Percentiles rank a stretch among this genome's conserved stretches.
phyloP scores from a whole-genome alignment of 2,113 vertebrate genomes.

The Rhynchomys soricoides region DNA sequence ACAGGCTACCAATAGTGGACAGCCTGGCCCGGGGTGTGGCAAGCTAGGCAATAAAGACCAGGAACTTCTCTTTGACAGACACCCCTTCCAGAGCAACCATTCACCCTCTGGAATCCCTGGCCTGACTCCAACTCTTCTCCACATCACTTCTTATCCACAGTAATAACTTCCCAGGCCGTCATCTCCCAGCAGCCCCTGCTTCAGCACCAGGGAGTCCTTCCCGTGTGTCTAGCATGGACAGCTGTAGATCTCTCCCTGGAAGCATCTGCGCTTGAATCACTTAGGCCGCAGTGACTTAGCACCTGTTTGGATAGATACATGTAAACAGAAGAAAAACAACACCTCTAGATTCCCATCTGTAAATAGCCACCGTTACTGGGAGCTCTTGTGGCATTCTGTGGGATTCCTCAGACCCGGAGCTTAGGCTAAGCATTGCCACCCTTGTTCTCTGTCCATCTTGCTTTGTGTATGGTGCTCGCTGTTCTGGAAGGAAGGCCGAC shows the following conservation, averaged over 20 bases:
- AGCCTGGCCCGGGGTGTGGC: not conserved
- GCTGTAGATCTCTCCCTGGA: not conserved
- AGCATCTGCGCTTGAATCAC: not conserved
- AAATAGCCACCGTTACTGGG: not conserved
- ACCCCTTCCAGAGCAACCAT: not conserved
- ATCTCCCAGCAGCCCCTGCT: not conserved
- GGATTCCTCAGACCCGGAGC: not conserved
- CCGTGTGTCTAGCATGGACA: not conserved
- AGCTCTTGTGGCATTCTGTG: not conserved
- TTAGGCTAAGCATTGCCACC: not conserved
- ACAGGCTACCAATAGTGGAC: not conserved
- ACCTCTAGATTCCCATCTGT: not conserved
- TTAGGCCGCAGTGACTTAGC: not conserved
- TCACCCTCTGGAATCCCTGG: not conserved
- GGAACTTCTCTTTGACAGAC: not conserved
- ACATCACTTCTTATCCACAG: not conserved
- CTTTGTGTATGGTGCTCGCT: not conserved
- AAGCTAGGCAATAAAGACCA: not conserved
- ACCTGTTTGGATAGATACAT: not conserved
- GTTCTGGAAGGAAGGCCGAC: not conserved
- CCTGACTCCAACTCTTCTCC: not conserved
- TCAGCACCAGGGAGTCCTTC: not conserved
- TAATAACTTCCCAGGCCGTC: too few relatives aligned
- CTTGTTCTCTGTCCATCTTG: rapidly evolving
- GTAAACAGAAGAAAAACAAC: not conserved